Percentiles rank a stretch among this genome's conserved stretches.
Evolutionary conservation across 2,888 invertebrate genomes (phyloP).

Genomic region (Hirudinaria manillensis): DNA sequence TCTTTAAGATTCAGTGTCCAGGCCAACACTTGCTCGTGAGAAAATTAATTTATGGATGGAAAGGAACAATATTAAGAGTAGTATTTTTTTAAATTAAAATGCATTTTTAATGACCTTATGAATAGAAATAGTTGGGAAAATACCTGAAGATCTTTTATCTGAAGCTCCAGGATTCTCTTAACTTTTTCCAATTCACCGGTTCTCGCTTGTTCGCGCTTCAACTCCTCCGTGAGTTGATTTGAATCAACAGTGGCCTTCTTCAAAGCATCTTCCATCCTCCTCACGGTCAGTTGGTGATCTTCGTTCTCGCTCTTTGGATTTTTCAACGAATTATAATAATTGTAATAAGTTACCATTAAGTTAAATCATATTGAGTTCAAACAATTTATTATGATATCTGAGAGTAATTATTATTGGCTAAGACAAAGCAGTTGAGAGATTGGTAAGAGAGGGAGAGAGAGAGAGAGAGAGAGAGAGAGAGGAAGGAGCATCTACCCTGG

Average conservation of each 20-base stretch:
- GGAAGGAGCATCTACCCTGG: constrained; percentile 65
- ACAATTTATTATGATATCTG: no score
- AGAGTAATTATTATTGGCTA: background rate
- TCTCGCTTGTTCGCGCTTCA: constrained; percentile 97
- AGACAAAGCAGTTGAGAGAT: background rate
- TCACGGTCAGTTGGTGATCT: constrained; percentile 95
- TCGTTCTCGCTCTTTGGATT: constrained; percentile 67
- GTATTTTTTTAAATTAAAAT: background rate
- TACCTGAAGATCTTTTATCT: constrained; percentile 90
- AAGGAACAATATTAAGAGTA: background rate
- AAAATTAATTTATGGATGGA: background rate
- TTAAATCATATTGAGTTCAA: background rate
- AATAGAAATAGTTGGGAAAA: constrained; percentile 60
- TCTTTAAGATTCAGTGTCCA: background rate
- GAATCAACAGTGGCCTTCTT: constrained; percentile 65
- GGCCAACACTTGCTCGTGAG: background rate
- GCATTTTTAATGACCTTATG: background rate
- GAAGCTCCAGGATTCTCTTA: constrained; percentile 92
- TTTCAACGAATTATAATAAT: background rate
- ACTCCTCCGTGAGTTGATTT: constrained; percentile 93
- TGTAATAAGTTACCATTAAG: background rate
- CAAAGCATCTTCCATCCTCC: constrained; percentile 82
- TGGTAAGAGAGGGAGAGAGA: no score
- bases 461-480: background rate
- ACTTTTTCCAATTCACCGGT: constrained; percentile 95